These are phyloP conservation scores for Drosophila rhopaloa DNA, from an alignment of 1,140 invertebrate genomes.

Conservation along the genomic window DNA sequence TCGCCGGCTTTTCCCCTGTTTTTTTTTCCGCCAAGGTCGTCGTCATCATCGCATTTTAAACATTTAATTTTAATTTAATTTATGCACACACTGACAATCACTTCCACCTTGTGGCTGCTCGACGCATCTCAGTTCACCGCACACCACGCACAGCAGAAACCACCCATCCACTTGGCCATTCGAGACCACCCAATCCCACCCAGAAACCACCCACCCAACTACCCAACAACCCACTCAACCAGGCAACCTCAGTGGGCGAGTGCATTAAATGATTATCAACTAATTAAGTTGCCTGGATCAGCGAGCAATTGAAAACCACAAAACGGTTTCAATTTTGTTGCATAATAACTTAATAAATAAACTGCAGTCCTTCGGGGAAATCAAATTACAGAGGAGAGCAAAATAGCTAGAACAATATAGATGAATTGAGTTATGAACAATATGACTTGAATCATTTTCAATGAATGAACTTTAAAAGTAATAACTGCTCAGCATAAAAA, in stretches of 20 bases:
- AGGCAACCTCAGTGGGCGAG: constrained; percentile 44
- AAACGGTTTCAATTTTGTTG: constrained; percentile 41
- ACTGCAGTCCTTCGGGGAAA: constrained; percentile 18
- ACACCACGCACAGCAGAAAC: constrained; percentile 16
- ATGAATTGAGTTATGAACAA: background rate
- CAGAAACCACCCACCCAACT: background rate
- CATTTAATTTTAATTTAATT: constrained; percentile 82
- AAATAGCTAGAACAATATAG: constrained; percentile 5
- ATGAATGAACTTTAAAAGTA: too few species aligned
- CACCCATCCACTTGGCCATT: background rate
- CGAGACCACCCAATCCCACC: background rate
- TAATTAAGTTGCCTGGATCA: constrained; percentile 67
- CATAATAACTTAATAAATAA: constrained; percentile 39
- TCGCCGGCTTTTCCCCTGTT: background rate
- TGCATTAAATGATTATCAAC: constrained; percentile 80
- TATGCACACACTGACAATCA: constrained; percentile 64
- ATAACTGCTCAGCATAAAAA: background rate
- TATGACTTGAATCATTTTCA: background rate
- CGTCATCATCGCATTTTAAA: constrained; percentile 54
- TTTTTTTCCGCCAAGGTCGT: constrained; percentile 4
- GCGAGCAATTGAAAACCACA: constrained; percentile 21
- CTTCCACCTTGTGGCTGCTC: constrained; percentile 37
- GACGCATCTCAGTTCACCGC: constrained; percentile 27
- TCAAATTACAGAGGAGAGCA: background rate
- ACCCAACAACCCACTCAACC: background rate